Base-by-base conservation (phyloP, 1,140 invertebrate species). In the Eufriesea mexicana region DNA sequence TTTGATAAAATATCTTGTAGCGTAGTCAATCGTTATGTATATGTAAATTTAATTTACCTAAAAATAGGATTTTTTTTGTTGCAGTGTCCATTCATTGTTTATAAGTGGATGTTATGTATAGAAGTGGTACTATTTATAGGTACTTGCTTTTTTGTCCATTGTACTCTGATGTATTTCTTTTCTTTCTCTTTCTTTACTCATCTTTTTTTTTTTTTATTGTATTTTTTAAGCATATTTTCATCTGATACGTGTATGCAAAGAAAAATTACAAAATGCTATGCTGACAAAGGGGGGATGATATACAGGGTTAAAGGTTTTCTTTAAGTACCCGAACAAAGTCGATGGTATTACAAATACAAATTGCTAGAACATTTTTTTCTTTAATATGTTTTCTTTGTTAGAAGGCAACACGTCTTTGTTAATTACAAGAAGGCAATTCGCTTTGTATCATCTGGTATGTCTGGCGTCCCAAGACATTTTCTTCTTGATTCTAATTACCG, bases 401-500 rank as follows among this genome's bases (percentile, higher is more conserved):
- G 88, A 94, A 94, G 93, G 93, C 93, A 94, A 94, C 93, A 90
- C 89, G 92, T 93, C 90, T 92, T 93, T 93, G 92, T 93, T 94
- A 93, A 83, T 92, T 93, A 91, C 88, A 89, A 93, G 91, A 94
- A 94, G 93, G 93, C 93, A 94, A 92, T 94, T 92, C 87, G 91
- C 89, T 94, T 94, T 94, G 93, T 94, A 94, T 94, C 93, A 93
- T 94, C 91, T 73, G 92, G 93, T 94, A 92, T 93, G 90, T 92
- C 87, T 91, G 92, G 89, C 89, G 90, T 91, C 90, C 92, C 92
- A 80, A 82, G 86, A 87, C 88, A 86, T 89, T 78, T 74, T 76
- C 66, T 76, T 66, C 45, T 35, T 55, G 18, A 55, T 55, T 47
- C 25, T 45, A 67, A 67, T 54, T 59, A 57, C 35, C 47, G n/a